Percentiles rank a stretch among this genome's conserved stretches.
These are phyloP conservation scores for Clarias magur DNA, from an alignment of 2,113 vertebrate species.

Conservation along the genomic window DNA sequence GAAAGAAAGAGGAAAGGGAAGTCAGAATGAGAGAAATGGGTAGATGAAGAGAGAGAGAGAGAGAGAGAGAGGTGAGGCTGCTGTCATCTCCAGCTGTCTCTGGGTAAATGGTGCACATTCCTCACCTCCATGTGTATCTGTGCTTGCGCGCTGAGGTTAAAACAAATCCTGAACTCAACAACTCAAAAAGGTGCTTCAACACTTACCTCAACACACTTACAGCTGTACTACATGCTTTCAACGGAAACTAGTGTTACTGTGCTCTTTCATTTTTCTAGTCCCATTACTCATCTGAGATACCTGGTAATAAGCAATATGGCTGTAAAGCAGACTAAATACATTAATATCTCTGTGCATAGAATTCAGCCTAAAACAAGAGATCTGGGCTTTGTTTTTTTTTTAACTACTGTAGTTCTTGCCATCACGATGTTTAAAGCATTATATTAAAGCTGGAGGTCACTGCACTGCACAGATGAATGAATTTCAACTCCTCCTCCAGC, in stretches of 20 bases:
- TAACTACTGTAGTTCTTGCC: not conserved
- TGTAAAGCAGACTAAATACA: not conserved
- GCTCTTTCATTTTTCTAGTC: not conserved
- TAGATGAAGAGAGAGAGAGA: not conserved
- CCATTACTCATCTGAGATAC: not conserved
- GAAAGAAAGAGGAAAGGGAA: not conserved
- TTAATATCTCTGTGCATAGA: not conserved
- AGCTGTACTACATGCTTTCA: not conserved
- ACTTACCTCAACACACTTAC: not conserved
- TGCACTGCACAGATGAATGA: not conserved
- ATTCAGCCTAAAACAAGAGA: not conserved
- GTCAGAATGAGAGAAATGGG: not conserved
- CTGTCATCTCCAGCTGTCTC: conserved; percentile 57
- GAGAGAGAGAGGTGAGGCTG: conserved; percentile 27
- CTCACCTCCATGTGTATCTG: conserved; percentile 26
- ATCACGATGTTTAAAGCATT: not conserved
- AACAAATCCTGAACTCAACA: not conserved
- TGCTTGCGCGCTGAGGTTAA: not conserved
- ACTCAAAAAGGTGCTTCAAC: not conserved
- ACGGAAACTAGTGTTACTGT: not conserved
- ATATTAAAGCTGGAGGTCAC: not conserved
- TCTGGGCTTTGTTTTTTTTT: no score
- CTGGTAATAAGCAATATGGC: not conserved
- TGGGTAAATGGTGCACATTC: conserved; percentile 43
- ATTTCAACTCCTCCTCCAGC: not conserved